Percentiles rank a stretch among this genome's conserved stretches.
phyloP scores from a whole-genome alignment of 35 echinoderm and acorn worm genomes.

The Heliocidaris tuberculata region DNA sequence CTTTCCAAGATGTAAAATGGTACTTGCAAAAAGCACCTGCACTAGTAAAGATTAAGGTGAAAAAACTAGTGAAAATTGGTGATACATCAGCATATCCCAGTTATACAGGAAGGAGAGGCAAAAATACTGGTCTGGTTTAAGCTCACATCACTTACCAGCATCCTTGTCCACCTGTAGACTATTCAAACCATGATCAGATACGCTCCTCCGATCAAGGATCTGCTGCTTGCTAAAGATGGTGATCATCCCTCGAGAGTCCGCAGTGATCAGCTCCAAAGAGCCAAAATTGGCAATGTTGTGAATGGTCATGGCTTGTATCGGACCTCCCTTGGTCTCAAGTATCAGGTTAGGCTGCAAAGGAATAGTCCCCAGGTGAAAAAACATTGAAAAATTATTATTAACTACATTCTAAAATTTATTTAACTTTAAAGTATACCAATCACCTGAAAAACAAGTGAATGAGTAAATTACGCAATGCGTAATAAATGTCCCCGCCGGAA shows the following conservation, averaged over 20 bases:
- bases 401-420: no score
- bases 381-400: not conserved
- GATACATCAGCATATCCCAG: no score
- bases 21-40: no score
- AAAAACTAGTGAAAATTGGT: no score
- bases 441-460: no score
- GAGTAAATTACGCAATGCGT: no score
- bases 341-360: slow-evolving; percentile 64
- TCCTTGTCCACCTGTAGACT: slow-evolving; percentile 86
- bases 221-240: slow-evolving; percentile 96
- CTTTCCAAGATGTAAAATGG: no score
- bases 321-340: slow-evolving; percentile 94
- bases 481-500: no score
- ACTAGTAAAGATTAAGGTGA: no score
- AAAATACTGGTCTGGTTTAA: no score
- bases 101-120: no score
- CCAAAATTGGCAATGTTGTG: slow-evolving; percentile 89
- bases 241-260: slow-evolving; percentile 78
- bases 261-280: slow-evolving; percentile 76
- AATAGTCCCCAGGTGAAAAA: not conserved
- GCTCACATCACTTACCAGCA: slow-evolving; percentile 56
- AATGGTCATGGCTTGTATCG: slow-evolving; percentile 72
- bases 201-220: slow-evolving; percentile 75
- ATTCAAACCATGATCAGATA: slow-evolving; percentile 73
- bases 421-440: no score